These are phyloP conservation scores for Helleia helle DNA, from an alignment of 2,888 invertebrate species.

Conservation along the genomic window DNA sequence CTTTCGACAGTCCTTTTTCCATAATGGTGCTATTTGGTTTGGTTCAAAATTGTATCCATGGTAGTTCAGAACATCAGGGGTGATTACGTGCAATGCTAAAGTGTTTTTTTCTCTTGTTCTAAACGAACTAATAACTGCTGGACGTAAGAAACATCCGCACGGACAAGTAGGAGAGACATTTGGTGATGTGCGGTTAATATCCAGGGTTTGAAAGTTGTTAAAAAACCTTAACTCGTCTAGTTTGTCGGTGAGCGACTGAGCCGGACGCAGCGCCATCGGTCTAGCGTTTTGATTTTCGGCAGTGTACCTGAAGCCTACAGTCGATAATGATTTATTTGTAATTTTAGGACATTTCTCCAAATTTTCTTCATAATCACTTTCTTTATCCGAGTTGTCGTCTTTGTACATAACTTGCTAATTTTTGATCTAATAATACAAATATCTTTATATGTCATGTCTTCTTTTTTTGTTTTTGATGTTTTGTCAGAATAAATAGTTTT, in stretches of 20 bases:
- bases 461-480: background rate
- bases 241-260: constrained; percentile 60
- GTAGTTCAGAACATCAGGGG: constrained; percentile 66
- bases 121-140: constrained; percentile 46
- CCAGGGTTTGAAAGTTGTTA: constrained; percentile 50
- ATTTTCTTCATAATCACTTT: constrained; percentile 54
- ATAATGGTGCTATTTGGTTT: constrained; percentile 75
- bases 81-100: constrained; percentile 57
- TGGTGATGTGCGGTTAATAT: constrained; percentile 43
- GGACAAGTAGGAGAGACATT: constrained; percentile 51
- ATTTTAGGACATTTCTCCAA: constrained; percentile 47
- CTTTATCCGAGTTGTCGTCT: constrained; percentile 60
- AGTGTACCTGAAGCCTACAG: constrained; percentile 52
- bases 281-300: constrained; percentile 46
- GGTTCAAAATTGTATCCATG: constrained; percentile 73
- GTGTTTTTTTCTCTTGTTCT: constrained; percentile 57
- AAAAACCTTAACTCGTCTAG: constrained; percentile 52
- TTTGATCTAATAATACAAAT: constrained; percentile 8
- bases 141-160: constrained; percentile 55
- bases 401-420: constrained; percentile 35
- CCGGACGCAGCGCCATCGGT: constrained; percentile 53
- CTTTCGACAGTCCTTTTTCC: constrained; percentile 82
- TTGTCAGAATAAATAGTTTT: background rate
- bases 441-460: background rate
- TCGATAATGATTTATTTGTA: constrained; percentile 58